These are phyloP conservation scores for Murina feae DNA, from an alignment of 2,113 vertebrate species.

Conservation along the genomic window DNA sequence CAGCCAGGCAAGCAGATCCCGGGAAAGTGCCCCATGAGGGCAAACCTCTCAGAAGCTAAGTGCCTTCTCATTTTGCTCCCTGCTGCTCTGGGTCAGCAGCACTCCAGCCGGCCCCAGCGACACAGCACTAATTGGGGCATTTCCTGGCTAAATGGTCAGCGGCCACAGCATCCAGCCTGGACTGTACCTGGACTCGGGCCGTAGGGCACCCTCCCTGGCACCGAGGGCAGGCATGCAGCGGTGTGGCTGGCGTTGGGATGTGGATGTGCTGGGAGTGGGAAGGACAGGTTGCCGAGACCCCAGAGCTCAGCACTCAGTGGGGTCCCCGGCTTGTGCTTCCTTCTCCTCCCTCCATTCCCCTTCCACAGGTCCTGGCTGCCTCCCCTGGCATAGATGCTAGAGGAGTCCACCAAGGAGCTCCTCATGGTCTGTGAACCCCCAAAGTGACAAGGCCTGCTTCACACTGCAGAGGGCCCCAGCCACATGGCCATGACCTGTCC, in stretches of 20 bases:
- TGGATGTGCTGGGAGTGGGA: not conserved
- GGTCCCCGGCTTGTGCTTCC: not conserved
- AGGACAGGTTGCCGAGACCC: not conserved
- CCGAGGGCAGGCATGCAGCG: no score
- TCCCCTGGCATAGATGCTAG: not conserved
- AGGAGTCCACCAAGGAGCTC: not conserved
- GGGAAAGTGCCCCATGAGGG: not conserved
- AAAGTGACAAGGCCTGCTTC: not conserved
- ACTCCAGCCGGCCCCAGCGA: not conserved
- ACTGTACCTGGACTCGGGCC: not conserved
- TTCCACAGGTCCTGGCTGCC: no score
- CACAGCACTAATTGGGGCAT: not conserved
- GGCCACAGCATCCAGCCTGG: not conserved
- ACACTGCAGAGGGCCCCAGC: not conserved
- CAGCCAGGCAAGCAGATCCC: not conserved
- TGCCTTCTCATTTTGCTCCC: not conserved
- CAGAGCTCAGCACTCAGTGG: not conserved
- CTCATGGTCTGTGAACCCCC: not conserved
- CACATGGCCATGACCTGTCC: not conserved
- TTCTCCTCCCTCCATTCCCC: no score
- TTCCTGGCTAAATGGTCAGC: not conserved
- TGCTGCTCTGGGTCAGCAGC: not conserved
- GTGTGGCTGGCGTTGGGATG: not conserved
- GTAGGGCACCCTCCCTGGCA: not conserved
- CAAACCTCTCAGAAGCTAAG: not conserved